Evolutionary conservation across 2,797 vertebrate species (phyloP), one percentile per base, ranked within the genome.

Genomic region (Cirrhinus molitorella): DNA sequence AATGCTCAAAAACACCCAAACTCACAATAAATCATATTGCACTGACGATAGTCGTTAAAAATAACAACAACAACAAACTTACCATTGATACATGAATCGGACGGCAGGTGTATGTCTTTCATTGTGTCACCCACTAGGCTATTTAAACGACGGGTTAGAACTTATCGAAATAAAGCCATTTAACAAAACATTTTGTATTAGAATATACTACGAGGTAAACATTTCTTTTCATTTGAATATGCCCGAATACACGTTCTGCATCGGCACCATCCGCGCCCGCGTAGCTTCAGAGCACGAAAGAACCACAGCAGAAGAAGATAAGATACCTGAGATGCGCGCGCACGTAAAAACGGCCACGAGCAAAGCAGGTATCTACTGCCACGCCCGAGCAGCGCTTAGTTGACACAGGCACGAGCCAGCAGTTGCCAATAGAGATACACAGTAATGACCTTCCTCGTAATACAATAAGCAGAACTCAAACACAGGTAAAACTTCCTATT

Each of bases 51-150:
- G 13, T 17, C 19, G 3, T 0, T 9, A 45, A 63, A 47, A 25
- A 11, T 70, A 57, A 57, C 10, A 57, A 47, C 13, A 49, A 66
- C 34, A 71, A 47, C 4, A n/a, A 40, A 57, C 14, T 89, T 82
- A 95, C 94, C 94, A 83, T 94, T 92, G 0, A 19, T 70, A 77
- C 93, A 93, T 2, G 89, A 90, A 74, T 90, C 90, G 0, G 91
- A 86, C 1, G 71, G n/a, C 37, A 93, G 85, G 43, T 90, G 70
- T 55, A 92, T 81, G 47, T 90, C 88, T 71, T 78, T 75, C 93
- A 94, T 95, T 34, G 25, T 90, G 75, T 16, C 16, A 3, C 37
- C 25, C 55, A 72, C 45, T n/a, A n/a, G n/a, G n/a, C n/a, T 83
- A 57, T 78, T 45, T n/a, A 63, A 53, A 57, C 31, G 49, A 28